Evolutionary conservation across 1,140 invertebrate species (phyloP).

Genomic region (Drosophila lacteicornis): DNA sequence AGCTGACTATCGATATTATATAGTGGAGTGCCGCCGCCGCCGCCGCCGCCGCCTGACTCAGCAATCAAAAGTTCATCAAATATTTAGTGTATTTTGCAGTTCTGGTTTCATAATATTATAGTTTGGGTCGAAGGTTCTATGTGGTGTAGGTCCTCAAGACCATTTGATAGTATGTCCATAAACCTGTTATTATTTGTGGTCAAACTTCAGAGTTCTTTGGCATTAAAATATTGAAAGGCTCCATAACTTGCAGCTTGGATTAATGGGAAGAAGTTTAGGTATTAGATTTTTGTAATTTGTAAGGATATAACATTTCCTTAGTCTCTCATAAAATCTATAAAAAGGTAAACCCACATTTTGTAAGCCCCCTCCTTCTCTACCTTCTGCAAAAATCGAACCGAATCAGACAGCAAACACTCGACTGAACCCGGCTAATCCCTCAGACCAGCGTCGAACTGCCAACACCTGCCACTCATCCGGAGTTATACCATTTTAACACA

Average conservation of each 20-base stretch:
- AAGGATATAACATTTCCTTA: too few relatives aligned
- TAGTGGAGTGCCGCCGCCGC: conserved; percentile 9
- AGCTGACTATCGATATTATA: conserved; percentile 34
- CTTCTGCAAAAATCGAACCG: not conserved
- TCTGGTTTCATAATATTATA: conserved; percentile 19
- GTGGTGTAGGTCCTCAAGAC: not conserved
- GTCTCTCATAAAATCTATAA: too few relatives aligned
- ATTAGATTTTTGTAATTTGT: too few relatives aligned
- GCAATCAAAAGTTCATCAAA: conserved; percentile 35
- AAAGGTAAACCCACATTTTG: not conserved
- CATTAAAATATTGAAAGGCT: too few relatives aligned
- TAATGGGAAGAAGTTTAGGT: too few relatives aligned
- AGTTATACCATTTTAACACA: conserved; percentile 27
- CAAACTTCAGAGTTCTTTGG: too few relatives aligned
- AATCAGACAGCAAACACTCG: conserved; percentile 20
- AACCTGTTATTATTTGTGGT: not conserved
- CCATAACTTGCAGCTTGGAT: too few relatives aligned
- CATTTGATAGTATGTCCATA: not conserved
- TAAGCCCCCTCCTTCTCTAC: not conserved
- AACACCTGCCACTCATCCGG: conserved; percentile 56
- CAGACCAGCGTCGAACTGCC: conserved; percentile 27
- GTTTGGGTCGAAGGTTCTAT: not conserved
- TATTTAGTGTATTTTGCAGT: conserved; percentile 24
- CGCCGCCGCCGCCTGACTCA: conserved; percentile 7
- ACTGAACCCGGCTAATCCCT: conserved; percentile 47